Conservation (phyloP, 1,140 invertebrate species). For the Drosophila micromelanica region DNA sequence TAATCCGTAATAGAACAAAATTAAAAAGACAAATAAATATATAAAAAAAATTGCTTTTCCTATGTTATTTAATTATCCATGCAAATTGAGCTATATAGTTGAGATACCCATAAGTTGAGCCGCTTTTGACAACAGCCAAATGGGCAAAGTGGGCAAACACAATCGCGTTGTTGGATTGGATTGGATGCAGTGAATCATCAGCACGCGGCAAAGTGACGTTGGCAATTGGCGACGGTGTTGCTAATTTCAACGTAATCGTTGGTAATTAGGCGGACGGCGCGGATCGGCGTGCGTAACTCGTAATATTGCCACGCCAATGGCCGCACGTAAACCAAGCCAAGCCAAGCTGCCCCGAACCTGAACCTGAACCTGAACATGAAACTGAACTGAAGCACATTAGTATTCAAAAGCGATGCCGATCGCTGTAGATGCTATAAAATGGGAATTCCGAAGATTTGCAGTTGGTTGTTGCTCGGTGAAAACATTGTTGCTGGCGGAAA, state of each 20-base stretch:
- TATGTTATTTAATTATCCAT: too few species aligned
- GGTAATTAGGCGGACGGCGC: conserved; percentile 1
- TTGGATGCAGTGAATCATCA: conserved; percentile 45
- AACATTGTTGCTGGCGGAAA: conserved; percentile 21
- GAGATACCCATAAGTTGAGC: neutral
- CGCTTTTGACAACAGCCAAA: neutral
- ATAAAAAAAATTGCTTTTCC: too few species aligned
- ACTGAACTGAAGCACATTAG: conserved; percentile 42
- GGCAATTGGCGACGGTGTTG: conserved; percentile 12
- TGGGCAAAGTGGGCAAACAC: conserved; percentile 25
- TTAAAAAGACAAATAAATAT: too few species aligned
- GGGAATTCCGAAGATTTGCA: conserved; percentile 47
- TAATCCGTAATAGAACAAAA: too few species aligned
- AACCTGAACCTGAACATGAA: conserved; percentile 50
- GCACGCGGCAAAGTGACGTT: conserved; percentile 22
- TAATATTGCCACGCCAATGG: conserved; percentile 9
- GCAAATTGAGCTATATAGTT: neutral
- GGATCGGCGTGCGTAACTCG: conserved; percentile 4
- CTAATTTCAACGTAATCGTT: conserved; percentile 10
- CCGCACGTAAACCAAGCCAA: conserved; percentile 62
- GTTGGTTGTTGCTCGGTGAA: conserved; percentile 13
- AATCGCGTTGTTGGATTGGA: conserved; percentile 6
- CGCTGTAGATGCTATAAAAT: conserved; percentile 5
- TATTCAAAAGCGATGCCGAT: conserved; percentile 44
- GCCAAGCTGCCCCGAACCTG: conserved; percentile 48